Base-by-base conservation (phyloP, 2,888 invertebrate species). In the Atherix ibis region DNA sequence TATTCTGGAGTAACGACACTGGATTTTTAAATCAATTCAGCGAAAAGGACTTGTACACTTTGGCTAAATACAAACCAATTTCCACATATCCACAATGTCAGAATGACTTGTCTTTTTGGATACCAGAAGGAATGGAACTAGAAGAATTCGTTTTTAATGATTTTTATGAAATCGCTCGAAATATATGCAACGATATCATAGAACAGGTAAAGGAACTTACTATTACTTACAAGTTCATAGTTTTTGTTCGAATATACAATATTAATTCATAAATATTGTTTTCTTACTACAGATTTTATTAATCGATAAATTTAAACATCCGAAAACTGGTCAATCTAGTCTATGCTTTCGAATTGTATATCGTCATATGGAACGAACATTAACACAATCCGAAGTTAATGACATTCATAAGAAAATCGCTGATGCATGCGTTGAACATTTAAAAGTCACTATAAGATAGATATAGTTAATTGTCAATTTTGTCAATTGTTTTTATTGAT, bases 71-170 rank as follows among this genome's bases (percentile, higher is more conserved):
- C 52, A 87, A 87, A 69, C 67, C 83, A 1, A 65, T 95, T 4
- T 94, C 94, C 41, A 59, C 69, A 13, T 87, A 76, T 61, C 94
- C 94, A 0, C 85, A 81, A 48, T 91, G 91, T 53, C 65, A 53
- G 6, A 89, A 85, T 63, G 97, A 98, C 58, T 70, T 98, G 18
- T 94, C 97, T 30, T 98, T 99, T 61, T 99, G 97, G 94, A 58
- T 98, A 32, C 89, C 94, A 0, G 52, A 69, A 3, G 63, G 69
- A 36, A 40, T 65, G 2, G 64, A 65, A 3, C 47, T 68, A 15
- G 65, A 67, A 4, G 56, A 66, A n/a, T 88, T 76, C 56, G 69
- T 68, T n/a, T 63, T 68, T 32, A 84, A 85, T 58, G 88, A 91
- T 62, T 88, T 91, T 53, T 94, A 89, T 58, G 95, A 97, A 56